Percentiles rank a stretch among this genome's conserved stretches.
These are phyloP conservation scores for Pterocles burchelli DNA, from an alignment of 2,113 vertebrate genomes.

Conservation along the genomic window DNA sequence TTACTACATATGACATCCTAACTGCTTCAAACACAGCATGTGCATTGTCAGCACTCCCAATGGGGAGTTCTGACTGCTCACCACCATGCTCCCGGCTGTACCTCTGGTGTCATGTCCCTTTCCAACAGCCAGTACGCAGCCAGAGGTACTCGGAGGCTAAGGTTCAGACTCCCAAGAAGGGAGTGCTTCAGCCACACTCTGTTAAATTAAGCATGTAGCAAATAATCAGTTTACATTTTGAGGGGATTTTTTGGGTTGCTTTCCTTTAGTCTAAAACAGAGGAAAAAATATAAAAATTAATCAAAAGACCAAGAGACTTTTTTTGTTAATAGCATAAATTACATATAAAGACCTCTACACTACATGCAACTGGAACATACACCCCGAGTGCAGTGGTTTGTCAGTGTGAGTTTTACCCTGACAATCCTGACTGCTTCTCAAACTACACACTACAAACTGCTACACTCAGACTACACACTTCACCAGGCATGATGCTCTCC, in stretches of 20 bases:
- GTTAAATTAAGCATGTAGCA: not conserved
- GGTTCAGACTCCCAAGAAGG: not conserved
- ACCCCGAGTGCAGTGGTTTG: not conserved
- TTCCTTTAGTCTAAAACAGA: not conserved
- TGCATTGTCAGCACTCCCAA: accelerated
- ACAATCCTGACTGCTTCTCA: not conserved
- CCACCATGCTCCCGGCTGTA: not conserved
- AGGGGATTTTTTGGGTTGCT: not conserved
- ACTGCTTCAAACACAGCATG: not conserved
- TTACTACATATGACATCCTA: accelerated
- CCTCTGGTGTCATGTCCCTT: accelerated
- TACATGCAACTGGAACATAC: not conserved
- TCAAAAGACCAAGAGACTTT: not conserved
- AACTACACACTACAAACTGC: not conserved
- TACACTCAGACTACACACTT: too few relatives aligned
- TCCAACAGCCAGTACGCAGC: not conserved
- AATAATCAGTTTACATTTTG: not conserved
- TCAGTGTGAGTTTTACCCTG: not conserved
- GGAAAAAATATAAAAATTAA: not conserved
- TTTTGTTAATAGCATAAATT: not conserved
- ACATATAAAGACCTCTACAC: not conserved
- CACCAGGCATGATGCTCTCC: accelerated
- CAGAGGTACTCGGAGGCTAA: not conserved
- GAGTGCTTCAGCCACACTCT: not conserved
- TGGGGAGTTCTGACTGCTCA: accelerated